phyloP scores from a whole-genome alignment of 2,113 vertebrate species.

The Sylvia atricapilla region DNA sequence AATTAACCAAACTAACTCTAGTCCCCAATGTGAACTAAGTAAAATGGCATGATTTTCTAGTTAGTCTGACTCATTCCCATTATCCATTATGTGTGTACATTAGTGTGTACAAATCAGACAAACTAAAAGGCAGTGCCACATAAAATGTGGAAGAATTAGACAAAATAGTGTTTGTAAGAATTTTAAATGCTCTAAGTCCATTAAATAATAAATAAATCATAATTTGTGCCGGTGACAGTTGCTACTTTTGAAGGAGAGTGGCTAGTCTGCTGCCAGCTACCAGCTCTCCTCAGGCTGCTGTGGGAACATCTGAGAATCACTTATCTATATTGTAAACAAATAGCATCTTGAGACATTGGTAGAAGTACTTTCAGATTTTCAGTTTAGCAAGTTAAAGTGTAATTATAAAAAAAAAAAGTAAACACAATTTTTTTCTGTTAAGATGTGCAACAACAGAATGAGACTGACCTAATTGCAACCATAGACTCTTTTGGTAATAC shows the following conservation, averaged over 20 bases:
- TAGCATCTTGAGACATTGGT: not conserved
- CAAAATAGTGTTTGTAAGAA: constrained; percentile 26
- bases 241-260: constrained; percentile 7
- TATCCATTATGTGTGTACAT: not conserved
- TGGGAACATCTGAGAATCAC: not conserved
- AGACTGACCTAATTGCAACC: not conserved
- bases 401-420: not conserved
- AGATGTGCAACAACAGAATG: not conserved
- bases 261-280: not conserved
- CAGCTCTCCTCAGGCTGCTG: not conserved
- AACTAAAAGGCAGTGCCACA: not conserved
- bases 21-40: constrained; percentile 19
- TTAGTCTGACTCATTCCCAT: constrained; percentile 1
- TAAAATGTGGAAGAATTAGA: constrained; percentile 36
- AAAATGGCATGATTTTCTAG: constrained; percentile 30
- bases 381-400: not conserved
- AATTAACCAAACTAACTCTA: not conserved
- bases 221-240: not conserved
- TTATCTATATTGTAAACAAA: not conserved
- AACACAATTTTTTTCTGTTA: not conserved
- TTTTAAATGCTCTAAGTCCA: constrained; percentile 36
- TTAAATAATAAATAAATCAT: constrained; percentile 54
- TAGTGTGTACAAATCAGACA: not conserved
- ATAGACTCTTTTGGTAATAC: not conserved
- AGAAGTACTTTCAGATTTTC: not conserved